Evolutionary conservation across 2,113 vertebrate species (phyloP).

Genomic region (Nycticorax nycticorax): DNA sequence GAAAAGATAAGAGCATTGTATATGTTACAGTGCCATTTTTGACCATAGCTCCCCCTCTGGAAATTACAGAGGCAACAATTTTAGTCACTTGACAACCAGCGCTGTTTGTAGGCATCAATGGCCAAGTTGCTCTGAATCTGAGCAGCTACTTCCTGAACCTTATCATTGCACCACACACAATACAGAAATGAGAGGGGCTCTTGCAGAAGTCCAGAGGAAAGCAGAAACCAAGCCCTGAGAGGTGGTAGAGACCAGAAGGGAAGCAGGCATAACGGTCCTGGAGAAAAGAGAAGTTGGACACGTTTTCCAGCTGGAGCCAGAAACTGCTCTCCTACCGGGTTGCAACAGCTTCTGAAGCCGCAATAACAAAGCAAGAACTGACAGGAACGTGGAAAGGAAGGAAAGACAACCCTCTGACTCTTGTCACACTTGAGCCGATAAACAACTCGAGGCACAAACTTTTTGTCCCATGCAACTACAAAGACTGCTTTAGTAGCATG

Average conservation of each 20-base stretch:
- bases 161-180: neutral
- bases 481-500: neutral
- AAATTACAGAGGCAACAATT: neutral
- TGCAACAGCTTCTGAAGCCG: conserved; percentile 8
- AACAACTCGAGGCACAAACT: neutral
- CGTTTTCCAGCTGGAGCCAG: neutral
- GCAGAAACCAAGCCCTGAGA: neutral
- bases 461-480: neutral
- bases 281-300: conserved; percentile 8
- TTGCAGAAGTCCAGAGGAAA: neutral
- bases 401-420: neutral
- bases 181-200: neutral
- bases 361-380: neutral
- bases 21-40: neutral
- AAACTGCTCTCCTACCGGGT: neutral
- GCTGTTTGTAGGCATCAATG: neutral
- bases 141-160: conserved; percentile 21
- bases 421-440: neutral
- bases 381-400: neutral
- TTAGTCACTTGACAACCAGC: neutral
- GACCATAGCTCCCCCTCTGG: neutral
- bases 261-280: neutral
- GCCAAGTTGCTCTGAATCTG: neutral
- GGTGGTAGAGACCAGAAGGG: neutral
- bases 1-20: neutral